Evolutionary conservation across 30 jellyfish, hydroid and myxozoan genomes (phyloP).

Genomic region (Mastigias papua): DNA sequence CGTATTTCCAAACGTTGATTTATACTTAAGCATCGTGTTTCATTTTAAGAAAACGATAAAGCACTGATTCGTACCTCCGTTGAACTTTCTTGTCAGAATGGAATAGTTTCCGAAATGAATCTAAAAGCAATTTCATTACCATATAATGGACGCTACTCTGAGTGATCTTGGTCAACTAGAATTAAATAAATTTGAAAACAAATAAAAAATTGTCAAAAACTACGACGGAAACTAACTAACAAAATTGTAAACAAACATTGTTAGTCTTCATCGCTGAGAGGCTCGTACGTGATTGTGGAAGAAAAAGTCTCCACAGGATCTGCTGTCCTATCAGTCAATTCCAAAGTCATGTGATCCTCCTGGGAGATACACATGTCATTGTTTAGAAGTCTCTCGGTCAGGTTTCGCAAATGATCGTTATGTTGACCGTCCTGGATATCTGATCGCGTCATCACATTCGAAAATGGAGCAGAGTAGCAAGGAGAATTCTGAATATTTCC

Average conservation of each 20-base stretch:
- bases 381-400: slow-evolving; percentile 59
- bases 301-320: slow-evolving; percentile 27
- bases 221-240: not conserved
- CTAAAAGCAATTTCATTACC: too few species aligned
- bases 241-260: not conserved
- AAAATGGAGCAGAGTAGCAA: not conserved
- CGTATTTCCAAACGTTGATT: too few species aligned
- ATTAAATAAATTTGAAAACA: not conserved
- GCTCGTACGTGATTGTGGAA: slow-evolving; percentile 57
- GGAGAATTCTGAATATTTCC: slow-evolving; percentile 50
- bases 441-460: not conserved
- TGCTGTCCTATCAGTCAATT: not conserved
- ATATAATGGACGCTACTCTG: not conserved
- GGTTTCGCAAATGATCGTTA: slow-evolving; percentile 49
- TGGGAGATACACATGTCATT: slow-evolving; percentile 20
- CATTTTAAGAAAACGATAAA: too few species aligned
- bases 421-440: slow-evolving; percentile 28
- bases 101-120: too few species aligned
- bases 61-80: too few species aligned
- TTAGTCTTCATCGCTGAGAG: slow-evolving; percentile 76
- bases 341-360: slow-evolving; percentile 39
- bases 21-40: too few species aligned
- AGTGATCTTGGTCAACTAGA: not conserved
- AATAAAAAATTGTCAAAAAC: not conserved
- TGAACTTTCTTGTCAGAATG: too few species aligned